These are phyloP conservation scores for Loriculus beryllinus DNA, from an alignment of 2,797 vertebrate species.

Conservation along the genomic window DNA sequence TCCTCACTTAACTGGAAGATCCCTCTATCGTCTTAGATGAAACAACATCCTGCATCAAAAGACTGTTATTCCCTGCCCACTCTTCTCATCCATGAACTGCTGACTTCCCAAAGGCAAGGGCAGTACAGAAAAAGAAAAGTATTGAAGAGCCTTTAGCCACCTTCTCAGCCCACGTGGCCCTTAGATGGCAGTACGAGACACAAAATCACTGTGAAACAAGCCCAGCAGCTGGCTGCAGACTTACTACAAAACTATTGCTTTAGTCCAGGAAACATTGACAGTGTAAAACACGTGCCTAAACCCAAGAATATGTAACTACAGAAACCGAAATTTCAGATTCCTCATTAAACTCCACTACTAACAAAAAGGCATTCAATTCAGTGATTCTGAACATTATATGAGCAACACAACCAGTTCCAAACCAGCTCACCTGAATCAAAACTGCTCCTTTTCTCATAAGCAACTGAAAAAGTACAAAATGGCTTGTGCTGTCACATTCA, in stretches of 20 bases:
- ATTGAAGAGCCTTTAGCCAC: not conserved
- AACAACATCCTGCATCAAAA: not conserved
- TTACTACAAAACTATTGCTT: not conserved
- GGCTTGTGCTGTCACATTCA: rapidly evolving
- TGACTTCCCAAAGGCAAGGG: not conserved
- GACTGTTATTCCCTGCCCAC: not conserved
- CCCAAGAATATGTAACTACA: rapidly evolving
- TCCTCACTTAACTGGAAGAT: not conserved
- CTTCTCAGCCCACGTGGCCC: not conserved
- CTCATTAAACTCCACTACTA: not conserved
- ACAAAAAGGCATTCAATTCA: not conserved
- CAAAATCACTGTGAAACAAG: not conserved
- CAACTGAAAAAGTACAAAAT: not conserved
- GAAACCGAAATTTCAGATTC: not conserved
- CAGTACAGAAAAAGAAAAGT: not conserved
- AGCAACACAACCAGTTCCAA: not conserved
- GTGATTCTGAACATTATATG: rapidly evolving
- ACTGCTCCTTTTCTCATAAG: not conserved
- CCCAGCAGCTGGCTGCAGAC: not conserved
- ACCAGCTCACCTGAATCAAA: not conserved
- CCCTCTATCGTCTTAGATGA: not conserved
- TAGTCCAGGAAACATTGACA: not conserved
- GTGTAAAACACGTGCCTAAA: rapidly evolving
- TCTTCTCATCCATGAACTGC: not conserved
- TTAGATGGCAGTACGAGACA: slow-evolving; percentile 57